A percentile compares a stretch with the other conserved stretches of the same genome.
Conservation (phyloP, 2,797 vertebrate genomes). For the Leptodactylus fallax region DNA sequence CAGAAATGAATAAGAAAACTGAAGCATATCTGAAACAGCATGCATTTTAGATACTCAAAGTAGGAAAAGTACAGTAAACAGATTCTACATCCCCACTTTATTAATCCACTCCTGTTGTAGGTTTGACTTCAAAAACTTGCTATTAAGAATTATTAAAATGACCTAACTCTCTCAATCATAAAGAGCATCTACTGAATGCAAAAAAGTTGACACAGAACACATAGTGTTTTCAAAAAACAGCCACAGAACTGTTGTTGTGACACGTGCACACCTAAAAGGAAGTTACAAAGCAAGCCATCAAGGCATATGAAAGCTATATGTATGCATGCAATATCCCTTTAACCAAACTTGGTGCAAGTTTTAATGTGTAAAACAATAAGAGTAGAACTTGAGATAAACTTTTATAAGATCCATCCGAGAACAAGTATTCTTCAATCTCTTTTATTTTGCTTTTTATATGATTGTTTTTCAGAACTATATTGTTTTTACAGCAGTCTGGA, state of each 20-base stretch:
- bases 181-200: neutral
- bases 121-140: no score
- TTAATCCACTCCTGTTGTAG: neutral
- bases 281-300: neutral
- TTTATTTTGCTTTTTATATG: constrained; percentile 51
- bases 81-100: neutral
- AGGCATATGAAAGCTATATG: neutral
- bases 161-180: neutral
- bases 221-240: no score
- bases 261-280: neutral
- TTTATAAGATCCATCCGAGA: constrained; percentile 23
- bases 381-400: constrained; percentile 8
- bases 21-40: no score
- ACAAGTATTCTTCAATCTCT: constrained; percentile 49
- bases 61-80: neutral
- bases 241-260: neutral
- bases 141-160: neutral
- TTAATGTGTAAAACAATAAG: constrained; percentile 8
- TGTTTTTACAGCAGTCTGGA: constrained; percentile 58
- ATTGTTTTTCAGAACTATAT: constrained; percentile 52
- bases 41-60: no score
- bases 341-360: constrained; percentile 30
- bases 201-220: neutral
- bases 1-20: no score
- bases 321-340: neutral